Conservation (phyloP, 2,888 invertebrate genomes). For the Caenorhabditis angaria region DNA sequence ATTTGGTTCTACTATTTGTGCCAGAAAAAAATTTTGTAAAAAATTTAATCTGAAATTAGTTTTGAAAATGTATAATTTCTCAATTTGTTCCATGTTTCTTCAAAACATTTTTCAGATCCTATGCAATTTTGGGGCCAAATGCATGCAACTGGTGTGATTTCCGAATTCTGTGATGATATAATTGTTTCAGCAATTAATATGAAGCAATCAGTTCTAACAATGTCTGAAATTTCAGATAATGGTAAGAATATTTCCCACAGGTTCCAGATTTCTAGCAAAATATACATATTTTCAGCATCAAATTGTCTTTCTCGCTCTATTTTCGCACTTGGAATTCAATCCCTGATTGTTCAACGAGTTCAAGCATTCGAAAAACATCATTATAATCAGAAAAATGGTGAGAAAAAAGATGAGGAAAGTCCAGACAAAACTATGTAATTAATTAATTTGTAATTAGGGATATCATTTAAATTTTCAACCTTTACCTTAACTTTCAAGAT, state of each 20-base stretch:
- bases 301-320: conserved; percentile 25
- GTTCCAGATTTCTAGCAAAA: background rate
- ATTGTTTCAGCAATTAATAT: conserved; percentile 33
- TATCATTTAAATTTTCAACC: no score
- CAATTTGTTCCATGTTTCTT: background rate
- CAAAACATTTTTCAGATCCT: conserved; percentile 26
- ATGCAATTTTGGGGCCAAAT: conserved; percentile 37
- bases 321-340: conserved; percentile 31
- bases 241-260: conserved; percentile 1
- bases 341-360: conserved; percentile 34
- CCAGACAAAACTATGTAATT: no score
- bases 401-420: no score
- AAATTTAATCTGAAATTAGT: background rate
- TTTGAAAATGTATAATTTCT: background rate
- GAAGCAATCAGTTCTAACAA: conserved; percentile 21
- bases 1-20: no score
- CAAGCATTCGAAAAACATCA: conserved; percentile 37
- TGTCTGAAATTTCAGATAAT: conserved; percentile 5
- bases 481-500: no score
- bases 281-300: background rate
- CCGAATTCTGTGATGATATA: conserved; percentile 39
- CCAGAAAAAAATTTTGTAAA: no score
- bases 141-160: conserved; percentile 30
- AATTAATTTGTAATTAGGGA: no score
- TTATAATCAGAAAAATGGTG: conserved; percentile 27